Conservation (phyloP, 2,113 vertebrate species). For the Bucco capensis region DNA sequence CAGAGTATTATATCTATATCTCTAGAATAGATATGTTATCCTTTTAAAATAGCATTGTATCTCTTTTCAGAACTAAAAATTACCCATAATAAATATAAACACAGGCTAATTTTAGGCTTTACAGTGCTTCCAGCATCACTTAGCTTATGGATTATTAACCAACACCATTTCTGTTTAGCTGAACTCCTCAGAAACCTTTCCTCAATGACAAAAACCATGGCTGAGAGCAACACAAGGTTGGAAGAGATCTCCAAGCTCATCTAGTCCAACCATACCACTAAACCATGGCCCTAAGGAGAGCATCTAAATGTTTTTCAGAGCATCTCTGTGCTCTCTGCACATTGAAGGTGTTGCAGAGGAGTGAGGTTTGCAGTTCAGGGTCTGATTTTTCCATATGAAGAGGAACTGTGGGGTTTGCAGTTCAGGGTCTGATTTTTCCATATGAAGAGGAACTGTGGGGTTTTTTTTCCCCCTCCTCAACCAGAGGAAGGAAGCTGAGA, state of each 20-base stretch:
- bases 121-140: neutral
- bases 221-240: neutral
- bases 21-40: no score
- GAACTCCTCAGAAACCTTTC: neutral
- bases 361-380: neutral
- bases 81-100: neutral
- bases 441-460: neutral
- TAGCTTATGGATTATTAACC: neutral
- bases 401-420: neutral
- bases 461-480: neutral
- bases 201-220: neutral
- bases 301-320: no score
- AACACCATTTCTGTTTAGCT: slow-evolving; percentile 2
- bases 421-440: neutral
- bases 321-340: neutral
- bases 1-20: no score
- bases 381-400: neutral
- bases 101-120: neutral
- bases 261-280: no score
- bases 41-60: neutral
- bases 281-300: no score
- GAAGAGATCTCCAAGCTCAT: no score
- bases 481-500: slow-evolving; percentile 76
- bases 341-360: neutral
- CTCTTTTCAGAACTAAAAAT: neutral